These are phyloP conservation scores for Phaethon lepturus DNA, from an alignment of 2,113 vertebrate species.

Conservation along the genomic window DNA sequence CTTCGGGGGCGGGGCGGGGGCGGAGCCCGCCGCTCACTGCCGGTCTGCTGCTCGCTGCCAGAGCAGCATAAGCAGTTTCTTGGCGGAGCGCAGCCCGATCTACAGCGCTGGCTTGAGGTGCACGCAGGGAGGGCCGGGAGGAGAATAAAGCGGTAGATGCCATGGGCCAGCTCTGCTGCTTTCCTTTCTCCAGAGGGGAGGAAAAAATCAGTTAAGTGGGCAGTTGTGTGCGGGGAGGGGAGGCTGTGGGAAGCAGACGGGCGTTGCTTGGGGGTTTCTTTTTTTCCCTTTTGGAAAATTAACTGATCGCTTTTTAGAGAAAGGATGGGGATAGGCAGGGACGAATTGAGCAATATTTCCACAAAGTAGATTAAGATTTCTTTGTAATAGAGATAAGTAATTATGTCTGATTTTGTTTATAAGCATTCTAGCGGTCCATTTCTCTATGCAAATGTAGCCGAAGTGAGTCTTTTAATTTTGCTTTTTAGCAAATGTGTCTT, in stretches of 20 bases:
- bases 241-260: not conserved
- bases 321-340: not conserved
- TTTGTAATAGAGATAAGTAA: not conserved
- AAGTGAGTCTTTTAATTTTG: slow-evolving; percentile 32
- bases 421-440: not conserved
- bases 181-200: slow-evolving; percentile 90
- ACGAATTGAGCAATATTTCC: not conserved
- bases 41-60: not conserved
- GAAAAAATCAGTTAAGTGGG: slow-evolving; percentile 92
- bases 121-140: slow-evolving; percentile 24
- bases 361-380: not conserved
- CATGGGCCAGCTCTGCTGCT: slow-evolving; percentile 98
- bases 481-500: not conserved
- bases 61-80: slow-evolving; percentile 34
- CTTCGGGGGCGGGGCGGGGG: not conserved
- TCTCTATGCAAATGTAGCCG: not conserved
- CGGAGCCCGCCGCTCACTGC: slow-evolving; percentile 14
- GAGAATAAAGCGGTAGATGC: slow-evolving; percentile 63
- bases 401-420: not conserved
- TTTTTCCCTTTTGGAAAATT: not conserved
- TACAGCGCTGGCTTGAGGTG: slow-evolving; percentile 36
- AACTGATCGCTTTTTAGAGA: not conserved
- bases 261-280: not conserved
- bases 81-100: not conserved
- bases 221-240: not conserved